These are phyloP conservation scores for Cataglyphis cursor DNA, from an alignment of 2,888 invertebrate species.

Conservation along the genomic window DNA sequence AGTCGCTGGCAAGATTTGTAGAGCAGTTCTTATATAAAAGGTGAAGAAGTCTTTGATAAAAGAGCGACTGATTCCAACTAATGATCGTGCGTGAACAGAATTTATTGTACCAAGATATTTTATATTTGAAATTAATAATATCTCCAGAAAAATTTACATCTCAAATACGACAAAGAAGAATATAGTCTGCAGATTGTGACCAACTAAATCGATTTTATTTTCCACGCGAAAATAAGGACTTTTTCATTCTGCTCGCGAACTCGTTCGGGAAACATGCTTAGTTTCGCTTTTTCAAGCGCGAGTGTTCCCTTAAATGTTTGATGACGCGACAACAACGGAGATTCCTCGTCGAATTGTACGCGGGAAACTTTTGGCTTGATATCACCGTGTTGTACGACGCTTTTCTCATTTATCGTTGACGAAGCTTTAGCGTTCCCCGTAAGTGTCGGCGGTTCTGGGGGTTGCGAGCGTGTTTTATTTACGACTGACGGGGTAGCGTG, in stretches of 20 bases:
- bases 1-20: not conserved
- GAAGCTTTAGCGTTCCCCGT: not conserved
- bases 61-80: not conserved
- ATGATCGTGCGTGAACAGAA: not conserved
- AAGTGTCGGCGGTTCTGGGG: constrained; percentile 8
- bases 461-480: constrained; percentile 37
- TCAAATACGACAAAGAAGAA: not conserved
- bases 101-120: not conserved
- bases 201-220: not conserved
- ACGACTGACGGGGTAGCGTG: constrained; percentile 23
- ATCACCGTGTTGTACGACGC: not conserved
- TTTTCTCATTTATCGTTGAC: constrained; percentile 35
- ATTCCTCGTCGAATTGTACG: constrained; percentile 1
- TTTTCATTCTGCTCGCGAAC: not conserved
- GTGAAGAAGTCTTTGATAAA: not conserved
- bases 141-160: not conserved
- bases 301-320: not conserved
- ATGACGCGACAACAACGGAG: not conserved
- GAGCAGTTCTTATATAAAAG: not conserved
- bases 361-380: constrained; percentile 16
- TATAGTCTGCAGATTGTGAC: not conserved
- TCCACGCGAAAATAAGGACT: not conserved
- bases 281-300: not conserved
- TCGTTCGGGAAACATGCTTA: not conserved
- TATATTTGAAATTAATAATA: not conserved